Base-by-base conservation (phyloP, 2,797 vertebrate species). In the Tiaroga cobitis region DNA sequence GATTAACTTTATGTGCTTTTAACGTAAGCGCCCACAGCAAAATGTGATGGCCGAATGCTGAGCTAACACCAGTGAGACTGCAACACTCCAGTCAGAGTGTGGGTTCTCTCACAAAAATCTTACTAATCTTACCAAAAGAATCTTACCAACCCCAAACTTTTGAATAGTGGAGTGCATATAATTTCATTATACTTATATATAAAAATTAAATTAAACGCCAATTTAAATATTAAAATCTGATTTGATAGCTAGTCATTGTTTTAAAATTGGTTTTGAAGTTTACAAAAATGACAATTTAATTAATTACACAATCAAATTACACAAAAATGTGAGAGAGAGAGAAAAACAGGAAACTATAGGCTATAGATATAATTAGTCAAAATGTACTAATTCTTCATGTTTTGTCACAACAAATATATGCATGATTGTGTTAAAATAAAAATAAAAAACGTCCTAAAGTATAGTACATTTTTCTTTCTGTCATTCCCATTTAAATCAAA, bases 1-100 rank as follows among this genome's bases (percentile, higher is more conserved):
- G 85, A 87, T 88, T 81, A 81, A 61, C 59, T 84, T 82, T 84
- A 85, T 80, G 77, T 75, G 72, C 80, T 75, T 76, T 43, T 68
- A 79, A 88, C 65, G 39, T 65, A 83, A 84, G 43, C 18, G 43
- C 80, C 79, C 26, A 24, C 61, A 65, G 75, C 67, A 63, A 81
- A 81, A 83, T 32, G 21, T 32, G 32, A 67, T 34, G 83, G 78
- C 39, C 41, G 54, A 73, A 63, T 24, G 46, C 70, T 68, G 76
- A 80, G 7, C 39, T 41, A 61, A 85, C 67, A 73, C 77, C 54
- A 49, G 49, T 11, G 46, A 61, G 81, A 80, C 32, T 5, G n/a
- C 49, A 72, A 82, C n/a, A 43, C 34, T 59, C 26, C 29, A 56
- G 51, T 41, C n/a, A 61, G 65, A 80, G 77, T 39, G 49, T 80